phyloP scores from a whole-genome alignment of 2,113 vertebrate genomes.

The Anolis sagrei region DNA sequence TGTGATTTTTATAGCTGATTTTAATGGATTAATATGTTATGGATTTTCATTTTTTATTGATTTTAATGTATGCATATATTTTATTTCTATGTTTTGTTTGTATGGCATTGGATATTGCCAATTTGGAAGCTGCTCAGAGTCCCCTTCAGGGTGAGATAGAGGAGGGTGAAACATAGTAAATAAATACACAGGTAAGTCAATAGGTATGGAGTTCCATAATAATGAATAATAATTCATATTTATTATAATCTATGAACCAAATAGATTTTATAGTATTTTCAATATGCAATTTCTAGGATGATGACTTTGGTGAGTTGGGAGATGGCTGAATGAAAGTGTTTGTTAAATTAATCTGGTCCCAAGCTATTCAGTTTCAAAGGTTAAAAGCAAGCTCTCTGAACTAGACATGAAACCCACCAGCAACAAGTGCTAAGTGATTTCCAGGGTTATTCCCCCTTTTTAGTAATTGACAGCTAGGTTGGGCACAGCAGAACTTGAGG shows the following conservation, averaged over 20 bases:
- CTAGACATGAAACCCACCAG: not conserved
- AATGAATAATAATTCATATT: not conserved
- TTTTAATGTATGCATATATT: no score
- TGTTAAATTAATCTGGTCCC: not conserved
- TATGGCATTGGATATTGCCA: no score
- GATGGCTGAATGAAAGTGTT: not conserved
- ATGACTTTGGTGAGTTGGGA: not conserved
- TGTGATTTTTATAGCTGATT: no score
- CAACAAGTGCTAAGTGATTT: not conserved
- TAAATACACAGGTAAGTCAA: no score
- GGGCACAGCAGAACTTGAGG: not conserved
- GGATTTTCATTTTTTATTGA: no score
- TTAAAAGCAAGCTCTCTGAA: not conserved
- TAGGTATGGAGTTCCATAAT: not conserved
- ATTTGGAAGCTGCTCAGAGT: no score
- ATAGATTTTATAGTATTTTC: not conserved
- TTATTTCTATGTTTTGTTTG: no score
- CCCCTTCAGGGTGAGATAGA: no score
- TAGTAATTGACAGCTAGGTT: not conserved
- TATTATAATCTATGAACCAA: not conserved
- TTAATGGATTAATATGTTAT: no score
- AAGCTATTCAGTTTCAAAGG: not conserved
- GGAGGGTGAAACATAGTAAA: no score
- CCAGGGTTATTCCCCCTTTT: not conserved
- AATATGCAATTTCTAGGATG: not conserved